Evolutionary conservation across 2,888 invertebrate genomes (phyloP), one percentile per base, ranked within the genome.

Genomic region (Tromatobia lineatoria): DNA sequence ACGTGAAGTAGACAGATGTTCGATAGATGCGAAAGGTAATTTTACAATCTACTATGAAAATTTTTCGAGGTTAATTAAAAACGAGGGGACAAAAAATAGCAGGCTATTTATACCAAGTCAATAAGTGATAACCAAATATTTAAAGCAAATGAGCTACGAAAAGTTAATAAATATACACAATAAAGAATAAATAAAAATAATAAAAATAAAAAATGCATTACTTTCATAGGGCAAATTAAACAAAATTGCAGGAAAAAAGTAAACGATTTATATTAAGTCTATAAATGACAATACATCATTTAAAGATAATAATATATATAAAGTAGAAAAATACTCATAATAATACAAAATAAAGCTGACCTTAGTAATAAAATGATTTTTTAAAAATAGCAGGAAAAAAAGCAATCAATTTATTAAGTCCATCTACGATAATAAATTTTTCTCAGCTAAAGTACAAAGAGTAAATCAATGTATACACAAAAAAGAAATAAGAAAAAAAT

Each of bases 1-100:
- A 73, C 71, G 45, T 25, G 45, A 23, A 25, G 29, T 57, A 45
- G 71, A 57, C 59, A 57, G 59, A 57, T 45, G 34, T 18, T 73
- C 71, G 57, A 57, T 73, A 59, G 45, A 45, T 23, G 25, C n/a
- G n/a, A 23, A 15, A 69, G 50, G 57, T n/a, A 64, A 8, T 64
- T 64, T 38, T 42, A 18, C 38, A 11, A 20, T 42, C 18, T 8
- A 38, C n/a, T 38, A 64, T 42, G 38, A 20, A 34, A 64, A 18
- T 38, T 42, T 1, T 38, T 61, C 18, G 18, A n/a, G 34, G 25
- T 38, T 61, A 34, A 29, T 38, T 52, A 15, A 52, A 52, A 52
- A 23, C 10, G 10, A 3, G 3, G 23, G 8, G 11, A 20, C 1
- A 52, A n/a, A n/a, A n/a, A 52, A 52, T 20, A 52, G 3, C 52